These are phyloP conservation scores for Pheucticus melanocephalus DNA, from an alignment of 2,113 vertebrate genomes.

Conservation along the genomic window DNA sequence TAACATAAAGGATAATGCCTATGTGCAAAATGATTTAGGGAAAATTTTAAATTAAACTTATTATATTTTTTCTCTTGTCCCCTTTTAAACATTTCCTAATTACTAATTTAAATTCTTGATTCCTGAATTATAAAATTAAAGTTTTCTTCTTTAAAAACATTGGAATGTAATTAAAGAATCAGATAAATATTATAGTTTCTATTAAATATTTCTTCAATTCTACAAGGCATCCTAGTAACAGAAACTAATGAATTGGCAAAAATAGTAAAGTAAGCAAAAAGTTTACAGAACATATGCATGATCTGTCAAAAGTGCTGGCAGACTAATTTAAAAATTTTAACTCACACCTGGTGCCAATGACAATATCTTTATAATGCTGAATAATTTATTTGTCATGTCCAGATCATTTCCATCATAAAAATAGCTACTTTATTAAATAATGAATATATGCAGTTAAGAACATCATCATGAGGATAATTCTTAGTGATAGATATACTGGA, in stretches of 20 bases:
- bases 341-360: slow-evolving; percentile 15
- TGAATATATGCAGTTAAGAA: slow-evolving; percentile 43
- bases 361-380: slow-evolving; percentile 31
- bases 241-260: background rate
- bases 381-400: slow-evolving; percentile 50
- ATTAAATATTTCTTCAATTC: background rate
- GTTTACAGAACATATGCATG: background rate
- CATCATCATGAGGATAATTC: slow-evolving; percentile 50
- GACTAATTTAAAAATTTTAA: slow-evolving; percentile 24
- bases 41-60: background rate
- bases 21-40: background rate
- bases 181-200: background rate
- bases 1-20: background rate
- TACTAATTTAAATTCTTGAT: background rate
- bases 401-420: slow-evolving; percentile 45
- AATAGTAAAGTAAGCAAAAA: background rate
- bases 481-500: slow-evolving; percentile 29
- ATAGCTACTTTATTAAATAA: slow-evolving; percentile 56
- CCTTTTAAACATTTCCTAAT: background rate
- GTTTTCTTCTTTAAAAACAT: background rate
- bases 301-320: background rate
- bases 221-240: background rate
- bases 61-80: background rate
- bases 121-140: background rate
- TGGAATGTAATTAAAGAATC: background rate